Base-by-base conservation (phyloP, 2,797 vertebrate genomes). In the Neopelma chrysocephalum region DNA sequence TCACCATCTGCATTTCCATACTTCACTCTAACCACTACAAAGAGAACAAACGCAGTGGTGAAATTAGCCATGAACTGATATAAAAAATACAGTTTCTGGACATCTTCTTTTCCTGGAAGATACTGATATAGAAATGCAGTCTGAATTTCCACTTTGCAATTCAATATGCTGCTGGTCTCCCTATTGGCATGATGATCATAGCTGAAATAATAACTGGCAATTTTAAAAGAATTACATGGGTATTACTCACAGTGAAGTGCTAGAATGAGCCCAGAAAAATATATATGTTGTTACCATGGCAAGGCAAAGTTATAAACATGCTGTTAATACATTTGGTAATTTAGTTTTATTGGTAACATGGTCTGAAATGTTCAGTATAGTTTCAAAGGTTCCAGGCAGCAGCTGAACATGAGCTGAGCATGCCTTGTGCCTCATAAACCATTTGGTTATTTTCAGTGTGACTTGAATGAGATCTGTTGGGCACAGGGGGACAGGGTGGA, bases 1-100 rank as follows among this genome's bases (percentile, higher is more conserved):
- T 99, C 99, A 12, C 99, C 99, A 6, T 99, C 99, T 4, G 99
- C 99, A 8, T 99, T 99, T 48, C 99, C 99, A 19, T 98, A 99
- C 96, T 99, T 99, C 66, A 98, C 99, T 81, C 99, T 99, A 93
- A 99, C 99, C 98, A 99, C 99, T 99, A 93, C 13, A 76, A 60
- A 54, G 56, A 20, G 45, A 92, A 64, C 23, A 66, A 94, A 82
- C 3, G n/a, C 19, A 56, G 5, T 5, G 62, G 53, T 87, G 38
- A 87, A 75, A 80, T 77, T 53, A 65, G 48, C 56, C 31, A 89
- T 27, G 9, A 25, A 20, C 17, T 32, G 32, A 64, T 81, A 45
- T 4, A 54, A 47, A 73, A 75, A 29, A 4, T 43, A 29, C 4
- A 23, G 17, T 75, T 68, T 83, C 57, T 79, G 73, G 40, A 64